Conservation (phyloP, 2,113 vertebrate genomes). For the Brachirus orientalis region DNA sequence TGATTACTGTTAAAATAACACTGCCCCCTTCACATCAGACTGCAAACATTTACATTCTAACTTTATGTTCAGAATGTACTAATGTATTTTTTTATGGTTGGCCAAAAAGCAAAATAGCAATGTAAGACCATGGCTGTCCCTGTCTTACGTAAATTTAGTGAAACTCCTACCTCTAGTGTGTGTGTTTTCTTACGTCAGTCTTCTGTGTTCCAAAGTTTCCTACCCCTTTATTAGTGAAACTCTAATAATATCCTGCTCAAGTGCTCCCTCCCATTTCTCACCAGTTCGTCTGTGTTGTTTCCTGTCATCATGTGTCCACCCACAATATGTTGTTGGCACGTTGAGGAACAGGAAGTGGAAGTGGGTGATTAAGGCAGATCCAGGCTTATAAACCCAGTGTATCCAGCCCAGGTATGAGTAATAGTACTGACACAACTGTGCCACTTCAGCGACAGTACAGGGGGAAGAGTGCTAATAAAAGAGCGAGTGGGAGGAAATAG, state of each 20-base stretch:
- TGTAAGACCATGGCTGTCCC: too few relatives aligned
- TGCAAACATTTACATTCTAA: too few relatives aligned
- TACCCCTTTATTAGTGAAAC: constrained; percentile 20
- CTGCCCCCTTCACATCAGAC: too few relatives aligned
- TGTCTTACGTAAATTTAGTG: too few relatives aligned
- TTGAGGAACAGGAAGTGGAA: constrained; percentile 69
- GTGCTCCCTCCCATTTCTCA: constrained; percentile 19
- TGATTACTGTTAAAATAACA: too few relatives aligned
- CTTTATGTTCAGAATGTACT: too few relatives aligned
- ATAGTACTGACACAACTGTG: constrained; percentile 62
- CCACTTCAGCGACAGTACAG: constrained; percentile 48
- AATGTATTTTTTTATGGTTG: too few relatives aligned
- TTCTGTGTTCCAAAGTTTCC: constrained; percentile 5
- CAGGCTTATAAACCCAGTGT: constrained; percentile 25
- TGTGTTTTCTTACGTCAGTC: not conserved
- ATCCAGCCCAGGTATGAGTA: constrained; percentile 66
- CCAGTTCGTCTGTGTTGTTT: constrained; percentile 23
- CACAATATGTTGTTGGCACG: constrained; percentile 39
- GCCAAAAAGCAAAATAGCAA: too few relatives aligned
- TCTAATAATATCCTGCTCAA: constrained; percentile 37
- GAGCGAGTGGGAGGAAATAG: constrained; percentile 54
- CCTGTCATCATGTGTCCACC: constrained; percentile 47
- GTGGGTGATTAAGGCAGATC: constrained; percentile 65
- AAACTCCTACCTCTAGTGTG: not conserved
- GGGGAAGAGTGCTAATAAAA: constrained; percentile 49